Conservation (phyloP, 2,113 vertebrate species). For the Chloebia gouldiae region DNA sequence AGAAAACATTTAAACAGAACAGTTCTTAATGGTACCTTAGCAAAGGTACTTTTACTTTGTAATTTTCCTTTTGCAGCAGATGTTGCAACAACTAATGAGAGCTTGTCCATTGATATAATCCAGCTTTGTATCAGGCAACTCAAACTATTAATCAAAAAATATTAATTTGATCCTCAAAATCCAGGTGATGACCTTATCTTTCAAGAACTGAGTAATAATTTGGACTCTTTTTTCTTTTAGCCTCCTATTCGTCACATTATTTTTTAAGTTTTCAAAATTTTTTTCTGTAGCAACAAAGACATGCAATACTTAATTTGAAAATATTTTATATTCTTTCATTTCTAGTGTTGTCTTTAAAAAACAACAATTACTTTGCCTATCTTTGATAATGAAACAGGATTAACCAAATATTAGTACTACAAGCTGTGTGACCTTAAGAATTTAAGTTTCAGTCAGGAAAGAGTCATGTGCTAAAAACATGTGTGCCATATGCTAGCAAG, state of each 20-base stretch:
- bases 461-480: not conserved
- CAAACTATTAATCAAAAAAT: not conserved
- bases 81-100: not conserved
- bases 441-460: not conserved
- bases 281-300: not conserved
- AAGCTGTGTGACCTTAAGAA: not conserved
- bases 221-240: not conserved
- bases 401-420: not conserved
- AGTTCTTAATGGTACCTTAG: not conserved
- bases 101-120: constrained; percentile 33
- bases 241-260: not conserved
- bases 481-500: accelerated
- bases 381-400: not conserved
- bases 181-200: constrained; percentile 14
- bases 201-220: not conserved
- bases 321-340: not conserved
- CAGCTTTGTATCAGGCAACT: constrained; percentile 32
- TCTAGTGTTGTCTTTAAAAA: not conserved
- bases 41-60: not conserved
- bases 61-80: constrained; percentile 10
- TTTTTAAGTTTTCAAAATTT: not conserved
- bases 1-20: not conserved
- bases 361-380: not conserved
- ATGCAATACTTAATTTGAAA: not conserved
- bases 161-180: constrained; percentile 34